Conservation (phyloP, 2,113 vertebrate genomes). For the Thinocorus orbignyianus region DNA sequence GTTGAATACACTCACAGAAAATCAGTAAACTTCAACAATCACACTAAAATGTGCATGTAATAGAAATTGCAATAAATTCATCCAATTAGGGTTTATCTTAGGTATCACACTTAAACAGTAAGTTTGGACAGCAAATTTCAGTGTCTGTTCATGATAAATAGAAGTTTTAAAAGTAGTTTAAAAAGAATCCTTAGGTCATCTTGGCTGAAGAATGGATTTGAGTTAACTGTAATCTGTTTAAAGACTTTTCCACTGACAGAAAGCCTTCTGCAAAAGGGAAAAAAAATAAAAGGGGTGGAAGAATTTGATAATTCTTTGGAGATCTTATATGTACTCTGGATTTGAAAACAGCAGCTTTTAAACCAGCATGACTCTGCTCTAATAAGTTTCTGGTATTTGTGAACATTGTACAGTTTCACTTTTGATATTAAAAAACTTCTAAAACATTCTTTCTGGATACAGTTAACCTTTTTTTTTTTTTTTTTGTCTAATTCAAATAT, state of each 20-base stretch:
- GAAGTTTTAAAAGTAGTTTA: neutral
- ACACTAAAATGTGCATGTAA: neutral
- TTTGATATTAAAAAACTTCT: neutral
- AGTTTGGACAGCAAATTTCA: neutral
- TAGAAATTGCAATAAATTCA: neutral
- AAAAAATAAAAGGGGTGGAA: neutral
- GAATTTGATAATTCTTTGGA: neutral
- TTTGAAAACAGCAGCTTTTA: neutral
- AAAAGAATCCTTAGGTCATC: neutral
- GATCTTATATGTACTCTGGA: neutral
- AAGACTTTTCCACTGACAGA: neutral
- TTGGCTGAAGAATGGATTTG: neutral
- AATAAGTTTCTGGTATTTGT: neutral
- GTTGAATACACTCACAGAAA: neutral
- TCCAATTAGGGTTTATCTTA: neutral
- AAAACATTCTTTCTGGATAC: neutral
- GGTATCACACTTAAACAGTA: neutral
- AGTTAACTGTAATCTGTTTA: neutral
- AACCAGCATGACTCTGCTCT: neutral
- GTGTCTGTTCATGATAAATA: neutral
- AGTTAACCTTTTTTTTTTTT: neutral
- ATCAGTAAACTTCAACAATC: neutral
- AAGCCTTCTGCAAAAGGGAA: neutral
- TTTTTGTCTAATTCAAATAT: neutral
- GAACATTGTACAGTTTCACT: neutral